Conservation (phyloP, 2,113 vertebrate species). For the Scatophagus argus region DNA sequence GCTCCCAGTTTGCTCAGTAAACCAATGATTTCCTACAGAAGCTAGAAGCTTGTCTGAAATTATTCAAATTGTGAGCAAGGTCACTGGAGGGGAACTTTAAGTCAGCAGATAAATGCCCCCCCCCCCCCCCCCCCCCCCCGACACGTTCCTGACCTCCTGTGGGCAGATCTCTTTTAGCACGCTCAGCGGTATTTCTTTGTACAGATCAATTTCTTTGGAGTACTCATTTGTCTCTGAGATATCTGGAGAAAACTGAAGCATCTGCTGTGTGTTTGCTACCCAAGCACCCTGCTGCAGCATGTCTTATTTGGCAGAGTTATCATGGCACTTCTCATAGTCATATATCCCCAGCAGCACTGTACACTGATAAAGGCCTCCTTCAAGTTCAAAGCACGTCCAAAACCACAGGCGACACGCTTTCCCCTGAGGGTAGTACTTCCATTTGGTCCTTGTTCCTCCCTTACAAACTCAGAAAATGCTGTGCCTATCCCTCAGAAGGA, state of each 20-base stretch:
- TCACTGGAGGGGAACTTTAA: constrained; percentile 62
- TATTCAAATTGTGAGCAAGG: constrained; percentile 68
- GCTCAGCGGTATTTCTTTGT: constrained; percentile 63
- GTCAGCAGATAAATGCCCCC: constrained; percentile 69
- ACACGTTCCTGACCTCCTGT: constrained; percentile 65
- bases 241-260: constrained; percentile 64
- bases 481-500: constrained; percentile 42
- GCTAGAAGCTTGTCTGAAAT: constrained; percentile 52
- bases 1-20: constrained; percentile 44
- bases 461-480: constrained; percentile 39
- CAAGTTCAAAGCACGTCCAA: constrained; percentile 69
- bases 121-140: not conserved
- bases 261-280: constrained; percentile 60
- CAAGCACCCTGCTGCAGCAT: constrained; percentile 32
- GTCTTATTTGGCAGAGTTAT: constrained; percentile 69
- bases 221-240: constrained; percentile 57
- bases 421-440: constrained; percentile 44
- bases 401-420: constrained; percentile 54
- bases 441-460: constrained; percentile 50
- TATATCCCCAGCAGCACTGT: constrained; percentile 49
- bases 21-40: constrained; percentile 50
- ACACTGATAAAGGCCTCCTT: constrained; percentile 62
- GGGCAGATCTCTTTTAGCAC: constrained; percentile 60
- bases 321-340: constrained; percentile 30
- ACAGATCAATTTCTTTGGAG: constrained; percentile 65